A percentile compares a stretch with the other conserved stretches of the same genome.
Conservation (phyloP, 1,140 invertebrate genomes). For the Lanistes nyassanus region DNA sequence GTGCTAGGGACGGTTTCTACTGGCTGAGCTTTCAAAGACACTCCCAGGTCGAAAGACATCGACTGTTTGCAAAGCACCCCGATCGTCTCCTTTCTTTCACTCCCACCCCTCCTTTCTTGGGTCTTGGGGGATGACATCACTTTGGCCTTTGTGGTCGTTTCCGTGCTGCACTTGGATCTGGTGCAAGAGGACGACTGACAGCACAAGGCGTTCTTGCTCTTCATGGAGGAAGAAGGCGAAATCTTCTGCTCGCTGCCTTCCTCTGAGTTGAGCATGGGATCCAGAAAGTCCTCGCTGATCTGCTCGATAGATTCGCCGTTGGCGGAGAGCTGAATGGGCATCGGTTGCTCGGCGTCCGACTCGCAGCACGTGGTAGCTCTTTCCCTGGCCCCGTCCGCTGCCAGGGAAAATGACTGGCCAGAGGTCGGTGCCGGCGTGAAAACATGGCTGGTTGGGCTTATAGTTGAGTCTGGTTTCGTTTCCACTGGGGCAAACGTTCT, state of each 20-base stretch:
- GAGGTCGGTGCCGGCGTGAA: slow-evolving; percentile 47
- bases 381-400: slow-evolving; percentile 15
- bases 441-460: slow-evolving; percentile 44
- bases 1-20: slow-evolving; percentile 10
- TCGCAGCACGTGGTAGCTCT: slow-evolving; percentile 32
- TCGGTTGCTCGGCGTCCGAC: slow-evolving; percentile 11
- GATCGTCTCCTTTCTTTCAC: slow-evolving; percentile 54
- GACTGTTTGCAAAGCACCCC: slow-evolving; percentile 59
- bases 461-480: slow-evolving; percentile 43
- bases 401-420: background rate
- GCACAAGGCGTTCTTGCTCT: slow-evolving; percentile 22
- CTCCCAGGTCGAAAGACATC: slow-evolving; percentile 60
- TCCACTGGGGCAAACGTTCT: background rate
- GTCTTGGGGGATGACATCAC: slow-evolving; percentile 28
- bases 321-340: background rate
- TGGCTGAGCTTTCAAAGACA: slow-evolving; percentile 42
- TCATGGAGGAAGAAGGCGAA: slow-evolving; percentile 26
- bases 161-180: slow-evolving; percentile 6
- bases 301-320: slow-evolving; percentile 15
- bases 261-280: background rate
- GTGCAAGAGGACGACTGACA: slow-evolving; percentile 17
- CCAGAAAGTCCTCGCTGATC: slow-evolving; percentile 11
- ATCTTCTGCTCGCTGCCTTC: slow-evolving; percentile 8
- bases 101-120: slow-evolving; percentile 37
- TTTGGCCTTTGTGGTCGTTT: background rate